Percentiles rank a stretch among this genome's conserved stretches.
phyloP scores from a whole-genome alignment of 2,888 invertebrate species.

The Herminia tarsipennalis region DNA sequence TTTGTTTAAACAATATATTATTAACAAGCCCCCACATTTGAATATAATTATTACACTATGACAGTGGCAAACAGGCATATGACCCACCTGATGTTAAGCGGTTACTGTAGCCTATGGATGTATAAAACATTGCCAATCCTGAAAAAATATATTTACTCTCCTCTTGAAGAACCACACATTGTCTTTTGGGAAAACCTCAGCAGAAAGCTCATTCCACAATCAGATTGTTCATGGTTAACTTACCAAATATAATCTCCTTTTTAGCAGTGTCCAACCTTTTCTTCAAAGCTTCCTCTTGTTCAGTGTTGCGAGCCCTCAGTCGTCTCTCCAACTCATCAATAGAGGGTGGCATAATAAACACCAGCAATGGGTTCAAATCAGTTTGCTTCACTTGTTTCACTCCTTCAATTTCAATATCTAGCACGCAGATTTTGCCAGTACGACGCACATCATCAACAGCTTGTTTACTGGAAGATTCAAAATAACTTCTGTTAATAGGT shows the following conservation, averaged over 20 bases:
- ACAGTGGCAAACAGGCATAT: too few relatives aligned
- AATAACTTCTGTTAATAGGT: slow-evolving; percentile 22
- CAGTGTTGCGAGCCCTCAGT: slow-evolving; percentile 93
- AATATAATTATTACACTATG: too few relatives aligned
- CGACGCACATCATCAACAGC: slow-evolving; percentile 93
- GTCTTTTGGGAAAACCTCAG: too few relatives aligned
- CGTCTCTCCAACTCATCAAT: slow-evolving; percentile 91
- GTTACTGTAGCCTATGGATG: too few relatives aligned
- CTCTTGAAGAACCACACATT: too few relatives aligned
- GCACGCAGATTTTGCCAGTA: slow-evolving; percentile 94
- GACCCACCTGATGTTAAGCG: too few relatives aligned
- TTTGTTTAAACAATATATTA: too few relatives aligned
- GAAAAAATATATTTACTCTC: too few relatives aligned
- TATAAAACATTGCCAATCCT: too few relatives aligned
- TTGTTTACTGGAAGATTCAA: slow-evolving; percentile 87
- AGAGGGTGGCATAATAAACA: slow-evolving; percentile 97
- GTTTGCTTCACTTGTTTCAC: slow-evolving; percentile 94
- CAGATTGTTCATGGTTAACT: too few relatives aligned
- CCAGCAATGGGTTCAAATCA: slow-evolving; percentile 92
- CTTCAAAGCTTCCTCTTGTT: slow-evolving; percentile 93
- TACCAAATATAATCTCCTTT: slow-evolving; percentile 94
- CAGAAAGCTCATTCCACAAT: too few relatives aligned
- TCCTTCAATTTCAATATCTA: slow-evolving; percentile 98
- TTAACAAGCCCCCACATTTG: too few relatives aligned
- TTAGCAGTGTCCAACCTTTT: slow-evolving; percentile 92